Evolutionary conservation across 2,113 vertebrate species (phyloP).

Genomic region (Typhlomys cinereus): DNA sequence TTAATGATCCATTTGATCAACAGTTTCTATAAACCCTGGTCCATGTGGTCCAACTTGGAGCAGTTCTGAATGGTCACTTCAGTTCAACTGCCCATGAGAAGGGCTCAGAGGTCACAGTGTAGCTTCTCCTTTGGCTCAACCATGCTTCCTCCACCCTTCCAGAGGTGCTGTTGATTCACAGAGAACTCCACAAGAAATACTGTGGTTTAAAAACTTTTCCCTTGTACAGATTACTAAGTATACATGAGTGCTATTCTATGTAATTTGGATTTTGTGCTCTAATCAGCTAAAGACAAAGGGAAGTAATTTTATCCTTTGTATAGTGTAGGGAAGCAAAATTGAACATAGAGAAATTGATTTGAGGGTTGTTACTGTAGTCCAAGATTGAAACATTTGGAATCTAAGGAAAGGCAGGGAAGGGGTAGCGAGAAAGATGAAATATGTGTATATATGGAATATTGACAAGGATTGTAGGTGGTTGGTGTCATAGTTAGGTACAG

Average conservation of each 20-base stretch:
- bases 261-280: slow-evolving; percentile 20
- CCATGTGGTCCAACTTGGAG: background rate
- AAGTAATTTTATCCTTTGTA: background rate
- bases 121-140: background rate
- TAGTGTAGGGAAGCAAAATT: background rate
- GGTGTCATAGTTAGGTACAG: too few species aligned
- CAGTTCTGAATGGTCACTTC: background rate
- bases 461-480: background rate
- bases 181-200: background rate
- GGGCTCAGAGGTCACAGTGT: background rate
- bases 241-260: background rate
- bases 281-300: background rate
- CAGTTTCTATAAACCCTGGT: background rate
- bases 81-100: background rate
- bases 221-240: background rate
- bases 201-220: background rate
- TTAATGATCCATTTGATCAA: too few species aligned
- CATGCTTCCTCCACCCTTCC: background rate
- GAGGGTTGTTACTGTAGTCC: background rate
- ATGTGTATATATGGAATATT: background rate
- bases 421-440: background rate
- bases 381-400: background rate
- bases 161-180: background rate
- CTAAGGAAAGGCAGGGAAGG: background rate
- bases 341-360: background rate